phyloP scores from a whole-genome alignment of 2,888 invertebrate genomes.

The Aricia artaxerxes region DNA sequence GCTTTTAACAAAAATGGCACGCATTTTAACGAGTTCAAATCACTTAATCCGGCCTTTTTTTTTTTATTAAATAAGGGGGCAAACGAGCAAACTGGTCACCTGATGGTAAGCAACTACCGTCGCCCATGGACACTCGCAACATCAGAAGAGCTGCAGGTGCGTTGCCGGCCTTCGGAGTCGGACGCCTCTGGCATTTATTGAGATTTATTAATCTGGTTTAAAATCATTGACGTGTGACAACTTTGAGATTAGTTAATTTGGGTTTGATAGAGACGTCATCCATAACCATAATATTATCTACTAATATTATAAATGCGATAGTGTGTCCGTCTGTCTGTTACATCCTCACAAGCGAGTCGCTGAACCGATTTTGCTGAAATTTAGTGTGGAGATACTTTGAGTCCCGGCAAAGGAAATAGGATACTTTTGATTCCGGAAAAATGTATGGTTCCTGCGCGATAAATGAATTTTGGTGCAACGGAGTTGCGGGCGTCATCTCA shows the following conservation, averaged over 20 bases:
- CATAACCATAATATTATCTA: not conserved
- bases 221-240: constrained; percentile 1
- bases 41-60: not conserved
- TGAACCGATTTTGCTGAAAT: not conserved
- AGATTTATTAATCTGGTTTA: not conserved
- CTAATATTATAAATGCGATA: not conserved
- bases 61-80: too few species aligned
- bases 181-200: not conserved
- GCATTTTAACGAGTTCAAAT: not conserved
- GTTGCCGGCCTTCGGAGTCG: too few species aligned
- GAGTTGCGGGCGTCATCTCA: too few species aligned
- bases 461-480: too few species aligned
- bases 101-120: too few species aligned
- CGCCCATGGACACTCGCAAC: too few species aligned
- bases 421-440: too few species aligned
- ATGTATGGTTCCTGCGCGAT: too few species aligned
- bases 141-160: too few species aligned
- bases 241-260: not conserved
- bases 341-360: not conserved
- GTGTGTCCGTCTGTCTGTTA: not conserved
- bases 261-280: not conserved
- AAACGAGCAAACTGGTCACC: too few species aligned
- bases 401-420: too few species aligned
- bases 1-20: not conserved
- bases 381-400: too few species aligned